Evolutionary conservation across 2,797 vertebrate genomes (phyloP).

Genomic region (Sebastiscus albofasciatus): DNA sequence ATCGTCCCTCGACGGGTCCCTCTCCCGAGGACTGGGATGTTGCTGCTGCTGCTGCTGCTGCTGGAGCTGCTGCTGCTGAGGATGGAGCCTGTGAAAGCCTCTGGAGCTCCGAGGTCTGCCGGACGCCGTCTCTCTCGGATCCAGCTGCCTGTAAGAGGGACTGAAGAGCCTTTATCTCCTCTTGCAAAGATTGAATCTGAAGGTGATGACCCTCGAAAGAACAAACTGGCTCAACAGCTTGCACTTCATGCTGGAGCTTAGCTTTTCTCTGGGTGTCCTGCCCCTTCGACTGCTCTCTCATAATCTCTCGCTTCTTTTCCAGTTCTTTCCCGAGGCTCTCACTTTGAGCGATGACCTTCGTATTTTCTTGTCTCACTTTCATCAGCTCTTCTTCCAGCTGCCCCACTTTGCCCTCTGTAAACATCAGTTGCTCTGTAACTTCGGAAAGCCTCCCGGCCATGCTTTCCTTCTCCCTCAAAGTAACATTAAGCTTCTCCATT

Average conservation of each 20-base stretch:
- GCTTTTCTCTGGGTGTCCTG: constrained; percentile 39
- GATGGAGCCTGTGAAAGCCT: constrained; percentile 60
- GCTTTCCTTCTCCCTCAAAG: constrained; percentile 86
- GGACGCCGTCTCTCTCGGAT: constrained; percentile 58
- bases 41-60: no score
- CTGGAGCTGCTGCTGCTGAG: constrained; percentile 38
- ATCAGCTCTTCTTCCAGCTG: constrained; percentile 83
- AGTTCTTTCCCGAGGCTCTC: constrained; percentile 74
- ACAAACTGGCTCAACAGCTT: constrained; percentile 41
- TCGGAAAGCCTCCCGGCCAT: constrained; percentile 82
- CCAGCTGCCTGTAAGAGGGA: constrained; percentile 57
- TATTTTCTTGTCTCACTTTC: constrained; percentile 80
- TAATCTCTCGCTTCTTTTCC: constrained; percentile 57
- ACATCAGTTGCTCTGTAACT: constrained; percentile 84
- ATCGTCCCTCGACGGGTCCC: constrained; percentile 65
- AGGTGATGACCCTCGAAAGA: constrained; percentile 65
- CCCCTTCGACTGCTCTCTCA: constrained; percentile 22
- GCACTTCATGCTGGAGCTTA: constrained; percentile 46
- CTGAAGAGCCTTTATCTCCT: constrained; percentile 69
- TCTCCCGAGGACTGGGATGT: constrained; percentile 54
- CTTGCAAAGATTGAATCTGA: constrained; percentile 69
- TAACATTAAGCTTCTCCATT: constrained; percentile 91
- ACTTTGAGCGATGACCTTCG: constrained; percentile 71
- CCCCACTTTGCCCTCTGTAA: constrained; percentile 79
- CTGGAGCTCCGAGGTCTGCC: constrained; percentile 61